Base-by-base conservation (phyloP, 2,888 invertebrate species). In the Acleris literana region DNA sequence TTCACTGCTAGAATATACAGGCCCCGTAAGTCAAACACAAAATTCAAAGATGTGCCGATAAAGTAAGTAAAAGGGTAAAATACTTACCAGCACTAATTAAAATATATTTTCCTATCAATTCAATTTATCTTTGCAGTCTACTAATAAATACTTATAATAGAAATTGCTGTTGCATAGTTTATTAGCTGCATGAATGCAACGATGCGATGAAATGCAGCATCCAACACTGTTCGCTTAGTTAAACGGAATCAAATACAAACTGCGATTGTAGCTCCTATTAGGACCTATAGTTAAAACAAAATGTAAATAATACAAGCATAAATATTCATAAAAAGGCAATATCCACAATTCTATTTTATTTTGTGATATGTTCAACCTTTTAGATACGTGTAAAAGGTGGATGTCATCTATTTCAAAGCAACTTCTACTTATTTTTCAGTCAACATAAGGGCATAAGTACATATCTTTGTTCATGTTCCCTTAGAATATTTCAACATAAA, bases 171-270 rank as follows among this genome's bases (percentile, higher is more conserved):
- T 77, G 69, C 77, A 77, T 69, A 72, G 74, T 76, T 71, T 79
- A 76, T 76, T 77, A 79, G 74, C 80, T 72, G 63, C 68, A 71
- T 68, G 64, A 70, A 79, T 61, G 69, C 85, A 82, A 70, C 82
- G 83, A 82, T 81, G 85, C 83, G 82, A 83, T 77, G 85, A 85
- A 87, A 87, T 79, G 74, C 72, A 76, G 76, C 77, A 74, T 46
- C 74, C 74, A 76, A 76, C 71, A 72, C 77, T 72, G 77, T 74
- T 70, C 83, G 83, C 83, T 85, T 87, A 87, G 85, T 84, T 83
- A 83, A 76, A 77, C 80, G 76, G 80, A 87, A 87, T 87, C 85
- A 83, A 84, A 86, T 87, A 88, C 84, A 85, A 86, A 85, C 81
- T 55, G 39, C 33, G 39, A 18, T 55, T 55, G 7, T 22, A 9